Percentiles rank a stretch among this genome's conserved stretches.
phyloP scores from a whole-genome alignment of 2,113 vertebrate species.

The Puffinus mauretanicus region DNA sequence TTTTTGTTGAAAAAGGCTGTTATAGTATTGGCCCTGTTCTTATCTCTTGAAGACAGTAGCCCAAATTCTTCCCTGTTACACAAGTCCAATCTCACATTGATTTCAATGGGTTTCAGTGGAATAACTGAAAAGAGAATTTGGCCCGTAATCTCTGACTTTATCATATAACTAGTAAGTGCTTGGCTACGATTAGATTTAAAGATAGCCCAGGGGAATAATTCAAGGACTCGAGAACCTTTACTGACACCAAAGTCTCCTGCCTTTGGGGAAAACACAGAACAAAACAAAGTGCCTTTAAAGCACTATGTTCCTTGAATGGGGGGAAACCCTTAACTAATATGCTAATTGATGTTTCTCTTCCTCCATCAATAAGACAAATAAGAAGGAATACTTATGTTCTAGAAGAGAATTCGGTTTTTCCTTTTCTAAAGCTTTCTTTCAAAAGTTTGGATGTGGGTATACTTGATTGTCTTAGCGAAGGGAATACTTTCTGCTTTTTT shows the following conservation, averaged over 20 bases:
- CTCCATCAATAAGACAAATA: not conserved
- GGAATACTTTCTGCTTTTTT: not conserved
- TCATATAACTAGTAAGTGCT: slow-evolving; percentile 20
- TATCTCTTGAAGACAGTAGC: slow-evolving; percentile 50
- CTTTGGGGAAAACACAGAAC: not conserved
- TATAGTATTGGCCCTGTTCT: slow-evolving; percentile 48
- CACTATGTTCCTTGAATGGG: not conserved
- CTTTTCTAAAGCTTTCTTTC: not conserved
- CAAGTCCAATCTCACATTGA: slow-evolving; percentile 59
- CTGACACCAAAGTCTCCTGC: not conserved
- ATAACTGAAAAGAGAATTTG: slow-evolving; percentile 48
- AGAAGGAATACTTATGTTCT: not conserved
- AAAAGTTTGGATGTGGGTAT: not conserved
- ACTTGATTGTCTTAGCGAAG: not conserved
- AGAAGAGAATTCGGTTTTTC: accelerated
- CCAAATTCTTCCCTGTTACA: slow-evolving; percentile 27
- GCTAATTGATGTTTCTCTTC: not conserved
- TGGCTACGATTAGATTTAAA: slow-evolving; percentile 58
- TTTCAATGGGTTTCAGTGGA: slow-evolving; percentile 39
- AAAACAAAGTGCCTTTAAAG: not conserved
- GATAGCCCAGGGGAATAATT: slow-evolving; percentile 37
- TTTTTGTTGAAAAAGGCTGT: not conserved
- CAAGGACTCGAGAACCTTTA: slow-evolving; percentile 36
- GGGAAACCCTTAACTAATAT: not conserved
- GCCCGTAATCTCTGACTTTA: slow-evolving; percentile 49